Evolutionary conservation across 2,797 vertebrate genomes (phyloP).

Genomic region (Gymnothorax javanicus): DNA sequence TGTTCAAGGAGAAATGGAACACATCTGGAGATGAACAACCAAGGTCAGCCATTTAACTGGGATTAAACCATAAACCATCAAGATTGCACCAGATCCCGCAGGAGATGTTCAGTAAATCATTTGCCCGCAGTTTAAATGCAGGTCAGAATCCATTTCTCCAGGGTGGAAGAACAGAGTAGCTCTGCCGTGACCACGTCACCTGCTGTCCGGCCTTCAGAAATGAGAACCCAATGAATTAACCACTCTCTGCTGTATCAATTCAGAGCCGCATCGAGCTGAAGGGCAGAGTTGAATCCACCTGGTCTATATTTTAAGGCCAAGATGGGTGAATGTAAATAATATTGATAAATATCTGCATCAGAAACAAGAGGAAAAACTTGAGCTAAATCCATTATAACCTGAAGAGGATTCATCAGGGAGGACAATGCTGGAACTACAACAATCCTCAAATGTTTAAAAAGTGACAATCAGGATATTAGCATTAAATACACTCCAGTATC

Average conservation of each 20-base stretch:
- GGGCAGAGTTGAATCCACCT: no score
- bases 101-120: conserved; percentile 35
- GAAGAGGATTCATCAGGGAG: neutral
- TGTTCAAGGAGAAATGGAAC: conserved; percentile 25
- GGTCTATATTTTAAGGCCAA: neutral
- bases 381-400: neutral
- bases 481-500: neutral
- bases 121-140: conserved; percentile 5
- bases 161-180: neutral
- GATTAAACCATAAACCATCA: conserved; percentile 36
- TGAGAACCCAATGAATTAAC: neutral
- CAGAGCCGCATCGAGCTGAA: neutral
- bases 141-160: neutral
- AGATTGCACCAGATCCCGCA: conserved; percentile 16
- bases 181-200: neutral
- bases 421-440: neutral
- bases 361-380: neutral
- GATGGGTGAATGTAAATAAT: neutral
- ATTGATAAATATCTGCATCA: neutral
- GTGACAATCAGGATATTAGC: neutral
- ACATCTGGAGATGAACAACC: conserved; percentile 36
- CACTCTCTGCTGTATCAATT: no score
- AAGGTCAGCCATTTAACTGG: conserved; percentile 1
- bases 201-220: neutral
- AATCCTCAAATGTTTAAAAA: neutral